Conservation (phyloP, 2,888 invertebrate genomes). For the Eulithis prunata region DNA sequence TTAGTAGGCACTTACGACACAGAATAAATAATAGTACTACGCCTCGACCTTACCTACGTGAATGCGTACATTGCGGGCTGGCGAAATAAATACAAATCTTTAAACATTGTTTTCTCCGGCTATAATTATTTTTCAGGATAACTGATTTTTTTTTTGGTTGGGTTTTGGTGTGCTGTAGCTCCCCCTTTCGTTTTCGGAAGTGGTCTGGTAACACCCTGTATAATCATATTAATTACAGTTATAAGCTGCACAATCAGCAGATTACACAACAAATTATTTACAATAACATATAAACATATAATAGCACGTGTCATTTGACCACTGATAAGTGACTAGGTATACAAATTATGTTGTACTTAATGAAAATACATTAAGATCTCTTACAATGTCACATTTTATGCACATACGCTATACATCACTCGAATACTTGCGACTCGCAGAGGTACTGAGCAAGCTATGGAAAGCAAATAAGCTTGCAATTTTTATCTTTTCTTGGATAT, state of each 20-base stretch:
- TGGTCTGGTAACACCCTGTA: too few species aligned
- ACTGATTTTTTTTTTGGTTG: too few species aligned
- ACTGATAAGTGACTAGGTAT: slow-evolving; percentile 1
- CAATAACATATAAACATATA: background rate
- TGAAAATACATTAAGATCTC: slow-evolving; percentile 14
- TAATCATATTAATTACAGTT: too few species aligned
- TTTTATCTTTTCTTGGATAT: background rate
- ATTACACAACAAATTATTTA: background rate
- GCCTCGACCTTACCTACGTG: too few species aligned
- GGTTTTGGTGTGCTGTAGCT: too few species aligned
- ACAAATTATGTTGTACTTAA: background rate
- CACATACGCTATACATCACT: slow-evolving; percentile 6
- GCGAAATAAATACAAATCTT: too few species aligned
- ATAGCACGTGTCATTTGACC: background rate
- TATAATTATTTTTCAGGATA: too few species aligned
- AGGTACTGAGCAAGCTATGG: slow-evolving; percentile 5
- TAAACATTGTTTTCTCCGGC: too few species aligned
- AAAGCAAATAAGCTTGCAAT: background rate
- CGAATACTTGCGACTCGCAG: slow-evolving; percentile 3
- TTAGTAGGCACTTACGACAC: too few species aligned
- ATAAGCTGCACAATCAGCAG: background rate
- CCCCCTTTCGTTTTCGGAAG: too few species aligned
- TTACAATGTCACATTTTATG: slow-evolving; percentile 7
- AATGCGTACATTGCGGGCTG: too few species aligned
- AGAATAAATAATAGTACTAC: too few species aligned